Percentiles rank a stretch among this genome's conserved stretches.
These are phyloP conservation scores for Diabrotica virgifera DNA, from an alignment of 1,140 invertebrate genomes.

Conservation along the genomic window DNA sequence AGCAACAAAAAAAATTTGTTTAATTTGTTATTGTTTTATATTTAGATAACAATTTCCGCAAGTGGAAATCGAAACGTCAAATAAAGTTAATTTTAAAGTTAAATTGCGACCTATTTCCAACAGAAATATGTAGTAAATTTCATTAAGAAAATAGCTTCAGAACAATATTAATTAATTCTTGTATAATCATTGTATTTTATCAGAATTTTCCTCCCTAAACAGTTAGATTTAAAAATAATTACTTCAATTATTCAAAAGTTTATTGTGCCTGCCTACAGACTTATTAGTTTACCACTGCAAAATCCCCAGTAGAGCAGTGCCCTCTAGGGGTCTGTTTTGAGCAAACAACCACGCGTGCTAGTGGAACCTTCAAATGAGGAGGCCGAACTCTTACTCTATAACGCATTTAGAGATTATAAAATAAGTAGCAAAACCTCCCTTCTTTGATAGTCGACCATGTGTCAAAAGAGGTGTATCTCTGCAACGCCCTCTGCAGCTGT, in stretches of 20 bases:
- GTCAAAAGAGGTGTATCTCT: conserved; percentile 16
- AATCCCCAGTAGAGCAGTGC: neutral
- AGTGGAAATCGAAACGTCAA: too few species aligned
- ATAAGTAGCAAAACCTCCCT: conserved; percentile 20
- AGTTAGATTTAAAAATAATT: neutral
- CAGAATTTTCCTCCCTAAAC: neutral
- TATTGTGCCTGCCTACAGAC: neutral
- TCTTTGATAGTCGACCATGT: conserved; percentile 21
- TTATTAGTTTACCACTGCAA: neutral
- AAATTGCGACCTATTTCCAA: too few species aligned
- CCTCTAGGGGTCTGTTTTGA: conserved; percentile 25
- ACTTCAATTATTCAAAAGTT: neutral
- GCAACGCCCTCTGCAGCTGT: conserved; percentile 23
- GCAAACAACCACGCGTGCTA: conserved; percentile 26
- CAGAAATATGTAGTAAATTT: too few species aligned
- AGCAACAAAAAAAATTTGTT: too few species aligned
- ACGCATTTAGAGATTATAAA: conserved; percentile 26
- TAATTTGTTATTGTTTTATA: too few species aligned
- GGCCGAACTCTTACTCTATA: conserved; percentile 18
- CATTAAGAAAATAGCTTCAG: too few species aligned
- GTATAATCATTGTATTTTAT: neutral
- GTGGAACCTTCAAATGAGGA: conserved; percentile 16
- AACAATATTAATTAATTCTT: neutral
- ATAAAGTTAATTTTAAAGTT: too few species aligned
- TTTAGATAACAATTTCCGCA: too few species aligned